These are phyloP conservation scores for Poeciliopsis turrubarensis DNA, from an alignment of 2,113 vertebrate species.

Conservation along the genomic window DNA sequence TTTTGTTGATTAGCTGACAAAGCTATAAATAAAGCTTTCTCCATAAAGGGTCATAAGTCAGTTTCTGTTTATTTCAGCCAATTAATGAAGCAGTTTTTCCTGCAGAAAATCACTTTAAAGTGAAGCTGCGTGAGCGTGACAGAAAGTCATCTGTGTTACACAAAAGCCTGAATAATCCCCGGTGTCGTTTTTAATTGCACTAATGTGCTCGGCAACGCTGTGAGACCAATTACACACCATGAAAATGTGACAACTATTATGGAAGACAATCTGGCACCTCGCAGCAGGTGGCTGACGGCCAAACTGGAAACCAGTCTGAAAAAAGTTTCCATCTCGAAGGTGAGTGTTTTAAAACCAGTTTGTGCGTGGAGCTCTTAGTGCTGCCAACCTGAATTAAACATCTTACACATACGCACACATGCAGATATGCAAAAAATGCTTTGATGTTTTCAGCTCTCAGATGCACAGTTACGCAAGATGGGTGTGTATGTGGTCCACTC, in stretches of 20 bases:
- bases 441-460: constrained; percentile 62
- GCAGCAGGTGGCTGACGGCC: neutral
- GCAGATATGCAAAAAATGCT: constrained; percentile 46
- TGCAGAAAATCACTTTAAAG: constrained; percentile 4
- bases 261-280: neutral
- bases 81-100: neutral
- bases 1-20: neutral
- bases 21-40: neutral
- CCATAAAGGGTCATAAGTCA: neutral
- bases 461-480: constrained; percentile 29
- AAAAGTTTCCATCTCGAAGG: constrained; percentile 6
- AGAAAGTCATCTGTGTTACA: constrained; percentile 10
- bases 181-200: constrained; percentile 20
- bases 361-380: constrained; percentile 1
- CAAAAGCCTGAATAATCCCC: constrained; percentile 9
- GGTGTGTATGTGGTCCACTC: constrained; percentile 22
- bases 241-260: neutral
- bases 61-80: constrained; percentile 11
- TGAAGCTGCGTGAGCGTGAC: constrained; percentile 3
- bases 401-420: constrained; percentile 18
- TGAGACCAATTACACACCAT: constrained; percentile 16
- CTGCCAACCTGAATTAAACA: constrained; percentile 32
- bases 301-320: constrained; percentile 40
- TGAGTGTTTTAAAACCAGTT: neutral
- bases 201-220: neutral